phyloP scores from a whole-genome alignment of 2,113 vertebrate genomes.

The Poecilia latipinna region DNA sequence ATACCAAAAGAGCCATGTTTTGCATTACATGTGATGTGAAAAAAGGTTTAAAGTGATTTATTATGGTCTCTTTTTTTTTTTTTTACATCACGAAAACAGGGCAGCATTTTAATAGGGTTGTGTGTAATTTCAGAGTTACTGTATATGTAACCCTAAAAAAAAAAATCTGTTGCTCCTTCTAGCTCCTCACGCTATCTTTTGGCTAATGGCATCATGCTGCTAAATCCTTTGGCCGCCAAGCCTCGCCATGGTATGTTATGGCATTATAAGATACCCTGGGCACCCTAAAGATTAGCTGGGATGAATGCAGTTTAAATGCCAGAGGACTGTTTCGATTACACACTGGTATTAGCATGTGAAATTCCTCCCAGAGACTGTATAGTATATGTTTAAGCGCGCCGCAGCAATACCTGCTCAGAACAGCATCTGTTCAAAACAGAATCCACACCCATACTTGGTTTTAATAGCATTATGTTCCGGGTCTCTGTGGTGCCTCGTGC shows the following conservation, averaged over 20 bases:
- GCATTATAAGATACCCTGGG: slow-evolving; percentile 72
- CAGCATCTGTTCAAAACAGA: slow-evolving; percentile 16
- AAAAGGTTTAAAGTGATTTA: neutral
- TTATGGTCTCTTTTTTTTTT: neutral
- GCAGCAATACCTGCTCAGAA: slow-evolving; percentile 37
- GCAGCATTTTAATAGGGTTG: neutral
- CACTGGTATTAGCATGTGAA: slow-evolving; percentile 58
- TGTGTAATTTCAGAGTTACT: neutral
- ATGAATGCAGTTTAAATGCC: slow-evolving; percentile 65
- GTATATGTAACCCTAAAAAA: neutral
- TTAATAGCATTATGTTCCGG: slow-evolving; percentile 30
- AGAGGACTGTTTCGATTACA: slow-evolving; percentile 62
- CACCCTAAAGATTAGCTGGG: slow-evolving; percentile 63
- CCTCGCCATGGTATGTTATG: slow-evolving; percentile 61
- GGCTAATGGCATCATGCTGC: slow-evolving; percentile 54
- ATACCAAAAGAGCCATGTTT: neutral
- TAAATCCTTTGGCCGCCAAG: slow-evolving; percentile 64
- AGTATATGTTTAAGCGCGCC: slow-evolving; percentile 23
- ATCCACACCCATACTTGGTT: slow-evolving; percentile 28
- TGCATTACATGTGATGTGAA: neutral
- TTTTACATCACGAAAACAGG: neutral
- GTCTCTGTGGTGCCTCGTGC: slow-evolving; percentile 20
- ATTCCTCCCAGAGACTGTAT: slow-evolving; percentile 39
- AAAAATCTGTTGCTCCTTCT: slow-evolving; percentile 42
- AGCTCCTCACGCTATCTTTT: slow-evolving; percentile 43